These are phyloP conservation scores for Papilio polytes DNA, from an alignment of 1,140 invertebrate genomes.

Conservation along the genomic window DNA sequence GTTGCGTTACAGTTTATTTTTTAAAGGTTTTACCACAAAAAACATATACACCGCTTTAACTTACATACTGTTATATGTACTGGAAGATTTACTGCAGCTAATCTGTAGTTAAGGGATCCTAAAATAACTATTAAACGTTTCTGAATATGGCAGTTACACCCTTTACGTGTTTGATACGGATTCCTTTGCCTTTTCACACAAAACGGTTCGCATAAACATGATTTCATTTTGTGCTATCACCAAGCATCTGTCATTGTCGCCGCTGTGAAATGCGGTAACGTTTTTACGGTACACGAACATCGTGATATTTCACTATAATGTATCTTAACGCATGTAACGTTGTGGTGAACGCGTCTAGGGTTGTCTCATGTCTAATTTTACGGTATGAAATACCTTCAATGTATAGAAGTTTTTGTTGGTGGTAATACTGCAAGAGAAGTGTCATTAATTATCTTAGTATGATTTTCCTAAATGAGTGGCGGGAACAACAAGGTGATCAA, in stretches of 20 bases:
- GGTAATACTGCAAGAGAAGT: no score
- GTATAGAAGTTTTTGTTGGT: background rate
- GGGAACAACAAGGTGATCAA: no score
- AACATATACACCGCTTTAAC: background rate
- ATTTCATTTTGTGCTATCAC: constrained; percentile 32
- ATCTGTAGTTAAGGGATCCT: background rate
- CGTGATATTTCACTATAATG: constrained; percentile 39
- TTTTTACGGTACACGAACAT: constrained; percentile 33
- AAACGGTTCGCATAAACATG: constrained; percentile 1
- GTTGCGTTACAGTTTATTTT: constrained; percentile 20
- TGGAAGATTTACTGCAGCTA: background rate
- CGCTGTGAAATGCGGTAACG: constrained; percentile 33
- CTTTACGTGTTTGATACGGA: background rate
- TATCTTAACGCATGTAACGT: constrained; percentile 32
- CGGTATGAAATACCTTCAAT: background rate
- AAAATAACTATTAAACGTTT: background rate
- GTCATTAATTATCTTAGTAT: no score
- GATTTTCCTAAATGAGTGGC: no score
- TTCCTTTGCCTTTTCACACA: background rate
- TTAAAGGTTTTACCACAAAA: constrained; percentile 5
- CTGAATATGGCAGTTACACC: no score
- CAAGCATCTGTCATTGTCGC: constrained; percentile 38
- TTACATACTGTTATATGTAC: background rate
- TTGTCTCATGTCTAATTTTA: constrained; percentile 21
- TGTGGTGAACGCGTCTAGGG: constrained; percentile 17